Conservation (phyloP, 2,888 invertebrate species). For the Priocnemis perturbator region DNA sequence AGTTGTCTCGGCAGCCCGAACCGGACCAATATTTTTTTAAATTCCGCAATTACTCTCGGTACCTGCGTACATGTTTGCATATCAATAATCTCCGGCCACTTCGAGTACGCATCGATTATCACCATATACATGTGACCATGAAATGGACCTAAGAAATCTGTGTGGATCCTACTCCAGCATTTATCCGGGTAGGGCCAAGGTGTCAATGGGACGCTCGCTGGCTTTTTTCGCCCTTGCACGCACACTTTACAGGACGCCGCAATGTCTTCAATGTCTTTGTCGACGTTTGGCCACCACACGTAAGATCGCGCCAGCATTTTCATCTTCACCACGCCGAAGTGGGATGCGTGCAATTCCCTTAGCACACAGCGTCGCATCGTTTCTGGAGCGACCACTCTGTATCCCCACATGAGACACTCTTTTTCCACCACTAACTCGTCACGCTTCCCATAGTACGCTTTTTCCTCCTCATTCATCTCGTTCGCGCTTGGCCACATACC, state of each 20-base stretch:
- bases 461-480: conserved; percentile 8
- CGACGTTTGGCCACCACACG: conserved; percentile 44
- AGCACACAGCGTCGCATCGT: conserved; percentile 11
- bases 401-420: conserved; percentile 35
- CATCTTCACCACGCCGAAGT: conserved; percentile 47
- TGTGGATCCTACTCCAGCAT: too few relatives aligned
- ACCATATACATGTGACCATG: too few relatives aligned
- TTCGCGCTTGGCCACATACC: conserved; percentile 24
- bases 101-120: too few relatives aligned
- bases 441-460: conserved; percentile 10
- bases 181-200: too few relatives aligned
- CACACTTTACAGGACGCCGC: conserved; percentile 26
- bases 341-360: conserved; percentile 33
- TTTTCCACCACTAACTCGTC: conserved; percentile 30
- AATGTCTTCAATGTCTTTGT: conserved; percentile 7
- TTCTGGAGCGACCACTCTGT: conserved; percentile 27
- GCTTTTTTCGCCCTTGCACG: too few relatives aligned
- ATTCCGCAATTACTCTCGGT: too few relatives aligned
- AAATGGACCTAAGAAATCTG: too few relatives aligned
- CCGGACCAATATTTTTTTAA: too few relatives aligned
- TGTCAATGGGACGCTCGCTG: too few relatives aligned
- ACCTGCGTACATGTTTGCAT: too few relatives aligned
- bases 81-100: too few relatives aligned
- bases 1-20: conserved; percentile 16
- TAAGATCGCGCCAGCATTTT: conserved; percentile 44